phyloP scores from a whole-genome alignment of 2,888 invertebrate species.

The Odontomyia ornata region DNA sequence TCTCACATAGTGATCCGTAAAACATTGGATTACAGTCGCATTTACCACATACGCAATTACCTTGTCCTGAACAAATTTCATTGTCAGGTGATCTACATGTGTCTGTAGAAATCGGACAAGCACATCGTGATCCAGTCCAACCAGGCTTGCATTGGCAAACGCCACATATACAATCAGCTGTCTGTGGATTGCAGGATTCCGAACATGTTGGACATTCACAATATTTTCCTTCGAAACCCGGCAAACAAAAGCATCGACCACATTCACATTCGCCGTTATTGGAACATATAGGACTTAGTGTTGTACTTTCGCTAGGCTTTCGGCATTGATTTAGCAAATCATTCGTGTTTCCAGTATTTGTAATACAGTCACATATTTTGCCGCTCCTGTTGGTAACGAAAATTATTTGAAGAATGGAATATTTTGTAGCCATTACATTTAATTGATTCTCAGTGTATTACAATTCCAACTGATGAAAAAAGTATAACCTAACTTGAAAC shows the following conservation, averaged over 20 bases:
- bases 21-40: conserved; percentile 58
- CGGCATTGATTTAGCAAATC: conserved; percentile 60
- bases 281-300: conserved; percentile 67
- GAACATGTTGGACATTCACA: conserved; percentile 72
- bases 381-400: conserved; percentile 56
- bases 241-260: conserved; percentile 76
- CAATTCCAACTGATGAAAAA: too few species aligned
- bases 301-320: conserved; percentile 54
- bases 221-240: conserved; percentile 68
- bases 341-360: conserved; percentile 56
- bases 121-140: conserved; percentile 70
- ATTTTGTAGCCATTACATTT: too few species aligned
- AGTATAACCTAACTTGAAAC: too few species aligned
- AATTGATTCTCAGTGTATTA: too few species aligned
- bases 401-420: too few species aligned
- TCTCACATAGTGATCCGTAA: conserved; percentile 60
- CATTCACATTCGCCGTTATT: conserved; percentile 82
- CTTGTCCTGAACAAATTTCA: conserved; percentile 75
- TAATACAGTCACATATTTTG: conserved; percentile 58
- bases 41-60: conserved; percentile 78
- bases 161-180: conserved; percentile 80
- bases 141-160: conserved; percentile 73
- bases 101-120: conserved; percentile 66
- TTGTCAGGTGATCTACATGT: conserved; percentile 68
- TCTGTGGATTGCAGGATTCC: conserved; percentile 70